Evolutionary conservation across 1,140 invertebrate genomes (phyloP), one percentile per base, ranked within the genome.

Genomic region (Microplitis mediator): DNA sequence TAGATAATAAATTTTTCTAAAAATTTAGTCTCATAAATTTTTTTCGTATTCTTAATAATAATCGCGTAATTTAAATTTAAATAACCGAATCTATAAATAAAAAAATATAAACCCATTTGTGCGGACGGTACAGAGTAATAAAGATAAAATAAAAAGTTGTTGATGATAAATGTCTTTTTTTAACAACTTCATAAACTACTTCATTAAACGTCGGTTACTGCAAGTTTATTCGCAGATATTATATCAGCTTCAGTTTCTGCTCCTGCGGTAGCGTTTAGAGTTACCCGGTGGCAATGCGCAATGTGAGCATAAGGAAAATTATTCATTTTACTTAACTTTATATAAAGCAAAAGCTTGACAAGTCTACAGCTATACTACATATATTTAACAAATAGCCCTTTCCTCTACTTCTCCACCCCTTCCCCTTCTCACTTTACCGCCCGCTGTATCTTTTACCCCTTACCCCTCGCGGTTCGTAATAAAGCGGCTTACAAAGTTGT

Each of bases 261-360:
- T 23, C 23, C 23, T 23, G 23, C 23, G 23, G 23, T 23, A 23
- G 23, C 23, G 16, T 45, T 50, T 65, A n/a, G 11, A 23, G 16
- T 54, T 14, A 32, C 65, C 54, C 52, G 16, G 9, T n/a, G 14
- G 8, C 67, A 32, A n/a, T 32, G 36, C 39, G 50, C 62, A 69
- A 71, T 74, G 68, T 70, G 68, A 35, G 70, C 68, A 50, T 58
- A 71, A 60, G 68, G 63, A 74, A 74, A 45, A 74, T 74, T 70
- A 70, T 74, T 74, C 71, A 72, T 72, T 70, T 74, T 66, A 60
- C 67, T 58, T 9, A 4, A 36, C 4, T 23, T 45, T 45, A 45
- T 11, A 45, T 11, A 45, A 45, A 45, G 6, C 14, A 56, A 56
- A 31, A 50, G 51, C 71, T 72, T 60, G 9, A 39, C 31, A 32